phyloP scores from a whole-genome alignment of 2,888 invertebrate species.

The Ceramica pisi region DNA sequence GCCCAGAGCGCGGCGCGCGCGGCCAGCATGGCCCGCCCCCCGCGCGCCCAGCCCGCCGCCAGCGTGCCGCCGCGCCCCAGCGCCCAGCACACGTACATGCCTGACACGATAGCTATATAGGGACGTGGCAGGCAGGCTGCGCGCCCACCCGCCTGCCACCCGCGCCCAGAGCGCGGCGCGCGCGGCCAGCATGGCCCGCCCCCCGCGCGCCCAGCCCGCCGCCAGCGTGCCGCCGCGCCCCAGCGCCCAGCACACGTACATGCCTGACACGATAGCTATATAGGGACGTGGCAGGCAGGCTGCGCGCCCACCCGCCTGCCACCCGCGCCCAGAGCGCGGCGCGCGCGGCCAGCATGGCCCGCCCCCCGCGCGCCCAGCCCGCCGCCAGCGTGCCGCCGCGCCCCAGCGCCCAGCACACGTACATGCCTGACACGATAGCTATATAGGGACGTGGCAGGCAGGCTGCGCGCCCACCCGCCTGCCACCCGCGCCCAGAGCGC shows the following conservation, averaged over 20 bases:
- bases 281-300: conserved; percentile 91
- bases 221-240: conserved; percentile 95
- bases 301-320: conserved; percentile 94
- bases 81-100: conserved; percentile 98
- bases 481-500: conserved; percentile 94
- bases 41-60: conserved; percentile 96
- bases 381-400: conserved; percentile 95
- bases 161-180: conserved; percentile 94
- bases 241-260: conserved; percentile 98
- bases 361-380: conserved; percentile 97
- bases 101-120: conserved; percentile 73
- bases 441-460: conserved; percentile 90
- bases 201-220: conserved; percentile 97
- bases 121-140: conserved; percentile 93
- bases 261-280: conserved; percentile 87
- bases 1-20: conserved; percentile 94
- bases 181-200: conserved; percentile 93
- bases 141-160: conserved; percentile 93
- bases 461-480: conserved; percentile 94
- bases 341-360: conserved; percentile 93
- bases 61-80: conserved; percentile 95
- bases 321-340: conserved; percentile 94
- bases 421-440: conserved; percentile 92
- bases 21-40: conserved; percentile 94
- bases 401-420: conserved; percentile 98